A percentile compares a stretch with the other conserved stretches of the same genome.
Evolutionary conservation across 2,113 vertebrate genomes (phyloP).

Genomic region (Eretmochelys imbricata): DNA sequence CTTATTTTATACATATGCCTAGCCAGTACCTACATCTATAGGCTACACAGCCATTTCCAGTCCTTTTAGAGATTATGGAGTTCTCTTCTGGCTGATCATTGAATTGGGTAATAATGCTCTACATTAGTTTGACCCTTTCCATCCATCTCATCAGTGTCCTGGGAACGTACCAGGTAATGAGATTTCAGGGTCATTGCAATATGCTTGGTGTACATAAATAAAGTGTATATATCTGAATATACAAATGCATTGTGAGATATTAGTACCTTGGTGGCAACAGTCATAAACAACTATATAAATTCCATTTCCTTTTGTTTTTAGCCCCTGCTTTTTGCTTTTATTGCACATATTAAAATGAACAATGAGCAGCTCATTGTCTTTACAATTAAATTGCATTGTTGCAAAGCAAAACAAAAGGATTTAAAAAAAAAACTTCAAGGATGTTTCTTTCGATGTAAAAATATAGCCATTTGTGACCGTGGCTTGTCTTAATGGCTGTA

Average conservation of each 20-base stretch:
- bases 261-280: neutral
- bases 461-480: fast-evolving
- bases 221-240: fast-evolving
- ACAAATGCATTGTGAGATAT: neutral
- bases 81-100: neutral
- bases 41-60: neutral
- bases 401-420: neutral
- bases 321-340: neutral
- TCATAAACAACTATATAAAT: neutral
- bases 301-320: neutral
- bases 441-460: neutral
- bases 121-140: neutral
- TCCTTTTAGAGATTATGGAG: neutral
- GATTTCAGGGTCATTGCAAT: fast-evolving
- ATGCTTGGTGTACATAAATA: neutral
- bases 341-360: neutral
- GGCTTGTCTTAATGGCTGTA: neutral
- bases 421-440: neutral
- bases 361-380: neutral
- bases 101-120: neutral
- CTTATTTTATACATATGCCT: neutral
- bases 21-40: too few species aligned
- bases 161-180: neutral
- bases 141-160: neutral
- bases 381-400: neutral